Evolutionary conservation across 2,888 invertebrate genomes (phyloP), one percentile per base, ranked within the genome.

Genomic region (Hecatera dysodea): DNA sequence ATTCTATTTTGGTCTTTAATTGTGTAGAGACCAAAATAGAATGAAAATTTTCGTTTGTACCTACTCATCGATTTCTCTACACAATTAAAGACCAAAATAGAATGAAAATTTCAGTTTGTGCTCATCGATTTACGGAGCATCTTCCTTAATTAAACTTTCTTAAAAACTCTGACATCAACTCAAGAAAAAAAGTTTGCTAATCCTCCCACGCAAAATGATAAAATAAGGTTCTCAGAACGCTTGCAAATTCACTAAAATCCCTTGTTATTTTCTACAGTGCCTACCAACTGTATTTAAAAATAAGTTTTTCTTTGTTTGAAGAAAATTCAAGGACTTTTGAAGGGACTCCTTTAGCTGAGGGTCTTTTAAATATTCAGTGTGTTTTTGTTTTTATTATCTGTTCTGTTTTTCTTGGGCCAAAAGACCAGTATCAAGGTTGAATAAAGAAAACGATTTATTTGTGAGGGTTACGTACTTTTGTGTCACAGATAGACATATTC

Each of bases 251-350:
- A 75, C 52, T 80, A 59, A 11, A 53, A 62, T 17, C 53, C 67
- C 53, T 75, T 80, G 22, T 75, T 77, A 50, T 63, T 75, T 56
- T 36, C 22, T 57, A 72, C 61, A 66, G 44, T 53, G 19, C 39
- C 36, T 36, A 8, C 19, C 17, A 22, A 63, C 29, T 53, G 46
- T 64, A 19, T 67, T 59, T 57, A 42, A 62, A 79, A 66, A 53
- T 53, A 46, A 22, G 42, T 65, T 52, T 44, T 29, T 9, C 15
- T 67, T 66, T 66, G 12, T 66, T 29, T 24, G 15, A 36, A 71
- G 15, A 24, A 36, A 48, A 59, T 67, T 50, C 36, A 33, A 39
- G 52, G 36, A 46, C 46, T 53, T 61, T 44, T 62, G 24, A 48
- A 75, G 27, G 33, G 8, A 9, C 15, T n/a, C n/a, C 3, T 33